Conservation (phyloP, 2,113 vertebrate genomes). For the Phyllopteryx taeniolatus region DNA sequence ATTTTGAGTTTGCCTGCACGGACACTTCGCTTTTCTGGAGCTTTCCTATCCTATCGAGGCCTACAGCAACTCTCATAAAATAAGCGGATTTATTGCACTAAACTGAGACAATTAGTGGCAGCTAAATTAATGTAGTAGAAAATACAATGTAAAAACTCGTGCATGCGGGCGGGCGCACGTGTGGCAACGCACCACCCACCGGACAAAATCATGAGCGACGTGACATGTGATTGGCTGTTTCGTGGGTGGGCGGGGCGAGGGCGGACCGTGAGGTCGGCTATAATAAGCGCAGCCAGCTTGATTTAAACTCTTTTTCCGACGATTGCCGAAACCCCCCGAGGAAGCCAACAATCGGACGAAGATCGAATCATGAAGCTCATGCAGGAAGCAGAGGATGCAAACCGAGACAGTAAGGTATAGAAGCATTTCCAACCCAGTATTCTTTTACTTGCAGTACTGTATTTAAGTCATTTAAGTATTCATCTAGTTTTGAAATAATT, state of each 20-base stretch:
- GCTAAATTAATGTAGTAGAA: neutral
- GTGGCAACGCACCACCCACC: neutral
- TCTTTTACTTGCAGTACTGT: neutral
- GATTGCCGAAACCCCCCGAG: neutral
- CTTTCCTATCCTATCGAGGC: neutral
- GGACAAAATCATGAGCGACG: neutral
- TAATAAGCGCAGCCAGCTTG: neutral
- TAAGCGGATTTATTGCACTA: neutral
- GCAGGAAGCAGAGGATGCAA: slow-evolving; percentile 5
- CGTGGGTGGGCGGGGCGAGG: neutral
- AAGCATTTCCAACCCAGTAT: neutral
- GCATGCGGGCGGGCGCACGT: no score
- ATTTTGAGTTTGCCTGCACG: no score
- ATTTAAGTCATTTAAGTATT: no score
- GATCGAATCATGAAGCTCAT: slow-evolving; percentile 4
- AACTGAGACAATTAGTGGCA: neutral
- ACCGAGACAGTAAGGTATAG: slow-evolving; percentile 2
- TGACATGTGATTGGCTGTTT: neutral
- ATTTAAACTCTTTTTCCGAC: neutral
- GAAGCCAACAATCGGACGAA: neutral
- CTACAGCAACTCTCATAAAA: neutral
- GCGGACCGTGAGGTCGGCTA: neutral
- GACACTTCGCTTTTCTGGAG: no score
- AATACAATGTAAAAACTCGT: neutral
- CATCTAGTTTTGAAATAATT: neutral